phyloP scores from a whole-genome alignment of 2,113 vertebrate genomes.

The Eulacestoma nigropectus region DNA sequence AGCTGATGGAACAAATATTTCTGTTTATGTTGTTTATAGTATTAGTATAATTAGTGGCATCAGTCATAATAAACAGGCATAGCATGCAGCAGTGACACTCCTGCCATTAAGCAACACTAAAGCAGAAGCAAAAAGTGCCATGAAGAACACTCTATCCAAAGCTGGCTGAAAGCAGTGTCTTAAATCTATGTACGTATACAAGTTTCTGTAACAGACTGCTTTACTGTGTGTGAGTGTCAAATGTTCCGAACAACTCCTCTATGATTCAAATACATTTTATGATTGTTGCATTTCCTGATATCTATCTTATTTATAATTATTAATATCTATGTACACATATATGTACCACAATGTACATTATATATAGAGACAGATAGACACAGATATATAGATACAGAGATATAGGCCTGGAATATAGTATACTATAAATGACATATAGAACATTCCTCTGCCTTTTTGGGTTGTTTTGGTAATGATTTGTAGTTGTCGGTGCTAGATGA shows the following conservation, averaged over 20 bases:
- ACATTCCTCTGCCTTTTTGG: neutral
- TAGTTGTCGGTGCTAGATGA: neutral
- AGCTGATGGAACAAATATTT: neutral
- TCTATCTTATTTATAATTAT: neutral
- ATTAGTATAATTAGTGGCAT: slow-evolving; percentile 27
- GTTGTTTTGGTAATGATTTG: neutral
- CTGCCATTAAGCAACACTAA: neutral
- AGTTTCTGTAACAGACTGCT: neutral
- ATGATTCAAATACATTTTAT: neutral
- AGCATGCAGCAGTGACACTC: neutral
- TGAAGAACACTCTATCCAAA: neutral
- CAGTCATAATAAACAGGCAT: slow-evolving; percentile 11
- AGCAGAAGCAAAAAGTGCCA: neutral
- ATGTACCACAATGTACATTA: neutral
- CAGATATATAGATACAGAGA: neutral
- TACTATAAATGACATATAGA: neutral
- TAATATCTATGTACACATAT: neutral
- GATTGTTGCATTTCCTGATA: neutral
- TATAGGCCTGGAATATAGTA: neutral
- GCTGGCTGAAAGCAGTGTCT: neutral
- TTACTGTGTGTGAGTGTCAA: neutral
- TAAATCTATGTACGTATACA: neutral
- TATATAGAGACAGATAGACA: neutral
- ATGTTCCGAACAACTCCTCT: neutral
- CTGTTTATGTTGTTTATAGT: slow-evolving; percentile 2